These are phyloP conservation scores for Notamacropus eugenii DNA, from an alignment of 2,797 vertebrate genomes.

Conservation along the genomic window DNA sequence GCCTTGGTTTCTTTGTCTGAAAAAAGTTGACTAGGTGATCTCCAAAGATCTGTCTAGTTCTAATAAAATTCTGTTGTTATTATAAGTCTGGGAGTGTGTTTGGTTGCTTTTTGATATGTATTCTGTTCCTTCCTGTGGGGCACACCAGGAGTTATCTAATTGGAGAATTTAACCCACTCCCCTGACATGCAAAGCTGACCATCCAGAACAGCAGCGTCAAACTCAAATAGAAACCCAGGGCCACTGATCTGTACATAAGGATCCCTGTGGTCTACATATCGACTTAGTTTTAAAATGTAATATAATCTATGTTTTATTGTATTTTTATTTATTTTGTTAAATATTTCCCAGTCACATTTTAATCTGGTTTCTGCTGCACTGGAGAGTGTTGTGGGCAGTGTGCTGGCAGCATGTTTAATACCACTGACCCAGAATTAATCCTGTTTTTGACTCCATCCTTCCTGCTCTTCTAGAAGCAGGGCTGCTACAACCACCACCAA, in stretches of 20 bases:
- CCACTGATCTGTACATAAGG: not conserved
- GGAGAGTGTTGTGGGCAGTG: not conserved
- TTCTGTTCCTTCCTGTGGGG: not conserved
- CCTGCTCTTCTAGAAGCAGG: not conserved
- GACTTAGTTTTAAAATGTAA: not conserved
- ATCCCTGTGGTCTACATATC: not conserved
- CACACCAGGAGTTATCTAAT: not conserved
- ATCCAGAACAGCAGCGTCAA: not conserved
- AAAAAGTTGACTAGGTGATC: not conserved
- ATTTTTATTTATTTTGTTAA: not conserved
- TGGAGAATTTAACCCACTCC: not conserved
- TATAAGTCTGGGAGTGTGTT: not conserved
- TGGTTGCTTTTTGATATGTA: not conserved
- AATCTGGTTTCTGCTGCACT: not conserved
- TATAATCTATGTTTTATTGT: not conserved
- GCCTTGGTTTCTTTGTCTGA: not conserved
- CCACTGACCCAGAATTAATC: not conserved
- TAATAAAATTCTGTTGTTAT: not conserved
- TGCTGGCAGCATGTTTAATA: not conserved
- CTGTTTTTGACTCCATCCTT: not conserved
- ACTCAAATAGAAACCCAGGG: not conserved
- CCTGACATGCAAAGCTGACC: not conserved
- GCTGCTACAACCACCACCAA: not conserved
- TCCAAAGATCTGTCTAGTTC: not conserved
- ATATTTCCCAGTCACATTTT: not conserved